Percentiles rank a stretch among this genome's conserved stretches.
phyloP scores from a whole-genome alignment of 1,140 invertebrate species.

The Aphelinus atriplicis region DNA sequence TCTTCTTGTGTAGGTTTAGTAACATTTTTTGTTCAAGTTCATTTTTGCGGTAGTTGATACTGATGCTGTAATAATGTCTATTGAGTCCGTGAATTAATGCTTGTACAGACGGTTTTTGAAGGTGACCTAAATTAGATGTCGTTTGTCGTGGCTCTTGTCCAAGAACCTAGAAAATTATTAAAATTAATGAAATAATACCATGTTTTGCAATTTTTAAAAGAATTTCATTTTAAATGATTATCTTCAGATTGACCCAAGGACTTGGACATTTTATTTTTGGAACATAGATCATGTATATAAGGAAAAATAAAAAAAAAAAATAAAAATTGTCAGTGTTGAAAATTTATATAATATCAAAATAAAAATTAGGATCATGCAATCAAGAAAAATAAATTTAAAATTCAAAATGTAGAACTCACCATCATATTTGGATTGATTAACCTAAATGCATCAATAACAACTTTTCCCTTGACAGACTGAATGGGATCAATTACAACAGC shows the following conservation, averaged over 20 bases:
- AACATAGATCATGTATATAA: not conserved
- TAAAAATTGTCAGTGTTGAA: not conserved
- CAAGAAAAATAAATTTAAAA: conserved; percentile 17
- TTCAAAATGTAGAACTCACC: conserved; percentile 62
- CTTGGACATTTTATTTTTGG: not conserved
- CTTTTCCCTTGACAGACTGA: conserved; percentile 98
- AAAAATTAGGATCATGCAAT: not conserved
- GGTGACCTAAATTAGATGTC: conserved; percentile 97
- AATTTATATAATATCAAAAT: conserved; percentile 18
- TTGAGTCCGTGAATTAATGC: conserved; percentile 99
- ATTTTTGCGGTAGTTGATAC: conserved; percentile 99
- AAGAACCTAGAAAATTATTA: conserved; percentile 69
- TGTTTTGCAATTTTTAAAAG: not conserved
- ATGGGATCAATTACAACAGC: conserved; percentile 99
- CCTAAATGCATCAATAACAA: conserved; percentile 94
- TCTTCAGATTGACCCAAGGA: not conserved
- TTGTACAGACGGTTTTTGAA: conserved; percentile 99
- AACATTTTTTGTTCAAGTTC: conserved; percentile 99
- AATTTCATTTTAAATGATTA: not conserved
- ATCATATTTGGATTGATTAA: conserved; percentile 99
- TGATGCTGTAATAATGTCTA: conserved; percentile 99
- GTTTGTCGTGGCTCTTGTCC: conserved; percentile 99
- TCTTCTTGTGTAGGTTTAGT: conserved; percentile 98
- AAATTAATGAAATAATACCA: conserved; percentile 6
- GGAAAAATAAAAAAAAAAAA: not conserved